Evolutionary conservation across 92 coral and sea anemone genomes (phyloP).

Genomic region (Porites evermanni): DNA sequence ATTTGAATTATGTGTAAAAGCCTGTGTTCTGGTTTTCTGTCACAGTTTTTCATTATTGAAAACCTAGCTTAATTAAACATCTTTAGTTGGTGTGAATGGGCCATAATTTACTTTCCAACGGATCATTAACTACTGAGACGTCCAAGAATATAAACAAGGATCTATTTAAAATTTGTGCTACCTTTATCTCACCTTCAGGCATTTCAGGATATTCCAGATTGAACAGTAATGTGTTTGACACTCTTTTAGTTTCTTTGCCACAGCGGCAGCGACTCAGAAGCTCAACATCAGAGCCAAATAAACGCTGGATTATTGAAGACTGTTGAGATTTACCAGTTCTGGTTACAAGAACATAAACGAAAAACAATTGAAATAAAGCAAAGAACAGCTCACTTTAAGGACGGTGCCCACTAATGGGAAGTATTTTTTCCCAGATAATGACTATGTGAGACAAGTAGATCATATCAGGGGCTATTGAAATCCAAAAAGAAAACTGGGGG

Average conservation of each 20-base stretch:
- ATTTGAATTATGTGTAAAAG: too few species aligned
- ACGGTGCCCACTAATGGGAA: too few species aligned
- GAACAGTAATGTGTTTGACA: conserved; percentile 76
- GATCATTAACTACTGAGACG: background rate
- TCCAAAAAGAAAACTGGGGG: too few species aligned
- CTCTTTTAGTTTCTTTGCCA: conserved; percentile 80
- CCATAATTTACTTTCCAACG: background rate
- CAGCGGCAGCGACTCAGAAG: conserved; percentile 89
- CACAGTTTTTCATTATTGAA: too few species aligned
- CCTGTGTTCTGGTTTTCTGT: too few species aligned
- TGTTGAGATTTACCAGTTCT: conserved; percentile 58
- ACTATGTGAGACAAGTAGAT: too few species aligned
- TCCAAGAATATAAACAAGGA: background rate
- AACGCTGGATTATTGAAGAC: conserved; percentile 77
- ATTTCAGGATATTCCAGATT: conserved; percentile 92
- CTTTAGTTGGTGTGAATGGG: too few species aligned
- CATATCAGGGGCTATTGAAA: too few species aligned
- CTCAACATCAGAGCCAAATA: conserved; percentile 93
- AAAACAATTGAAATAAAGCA: too few species aligned
- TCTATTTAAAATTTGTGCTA: background rate
- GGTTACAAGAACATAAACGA: background rate
- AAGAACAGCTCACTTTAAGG: background rate
- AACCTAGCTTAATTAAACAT: too few species aligned
- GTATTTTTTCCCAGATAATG: too few species aligned
- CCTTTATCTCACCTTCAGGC: conserved; percentile 33